Base-by-base conservation (phyloP, 2,888 invertebrate genomes). In the Malthinus seriepunctatus region DNA sequence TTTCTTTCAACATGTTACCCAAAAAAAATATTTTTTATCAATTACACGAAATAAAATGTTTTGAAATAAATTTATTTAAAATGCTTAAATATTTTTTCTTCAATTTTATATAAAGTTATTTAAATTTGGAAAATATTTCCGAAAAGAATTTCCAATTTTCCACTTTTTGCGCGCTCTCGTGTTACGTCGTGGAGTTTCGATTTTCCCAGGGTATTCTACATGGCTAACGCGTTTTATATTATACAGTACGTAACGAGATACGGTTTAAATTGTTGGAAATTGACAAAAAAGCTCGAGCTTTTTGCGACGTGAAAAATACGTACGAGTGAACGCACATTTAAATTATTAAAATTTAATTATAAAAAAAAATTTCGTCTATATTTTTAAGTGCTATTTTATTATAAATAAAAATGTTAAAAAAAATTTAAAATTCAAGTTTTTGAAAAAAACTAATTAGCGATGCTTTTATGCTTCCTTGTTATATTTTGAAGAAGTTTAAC, bases 201-300 rank as follows among this genome's bases (percentile, higher is more conserved):
- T 63, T 65, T 65, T 65, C 65, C 65, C 65, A 65, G 65, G 65
- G 65, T 62, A 54, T 60, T 53, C 59, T 59, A 51, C 52, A 52
- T 59, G 59, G 48, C 51, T 45, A 56, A 61, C 60, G 56, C 60
- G 60, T 52, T 61, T 61, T 53, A 45, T 48, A 51, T 62, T 58
- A 53, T 52, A 63, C 60, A 60, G 60, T 63, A 42, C 54, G 39
- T 50, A 51, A 50, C 47, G 54, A 54, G 56, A 38, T 32, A 60
- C 51, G 50, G 60, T 53, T 47, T 53, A 45, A 32, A 45, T 44
- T 49, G 49, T 48, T 50, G 51, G 46, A 31, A 42, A 37, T 46
- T 10, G 10, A 39, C 54, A 45, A 50, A 54, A 59, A 54, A 44
- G 34, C 34, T 12, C 32, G 37, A 47, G 38, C 55, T 55, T 55